These are phyloP conservation scores for Philereme transversata DNA, from an alignment of 2,888 invertebrate species.

Conservation along the genomic window DNA sequence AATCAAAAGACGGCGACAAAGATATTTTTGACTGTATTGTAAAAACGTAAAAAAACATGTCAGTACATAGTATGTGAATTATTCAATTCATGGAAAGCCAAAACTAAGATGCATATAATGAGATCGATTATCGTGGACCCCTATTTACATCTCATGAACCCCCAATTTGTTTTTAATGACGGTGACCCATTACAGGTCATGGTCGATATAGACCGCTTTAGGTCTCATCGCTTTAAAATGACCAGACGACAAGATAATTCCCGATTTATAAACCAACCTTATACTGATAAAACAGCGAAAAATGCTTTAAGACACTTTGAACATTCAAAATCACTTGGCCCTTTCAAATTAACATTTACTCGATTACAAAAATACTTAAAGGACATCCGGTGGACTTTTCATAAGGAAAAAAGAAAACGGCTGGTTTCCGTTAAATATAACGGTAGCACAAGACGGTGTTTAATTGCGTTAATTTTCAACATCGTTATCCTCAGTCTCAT, in stretches of 20 bases:
- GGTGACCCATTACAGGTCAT: no score
- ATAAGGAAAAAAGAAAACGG: constrained; percentile 36
- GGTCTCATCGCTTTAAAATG: background rate
- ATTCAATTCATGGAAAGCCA: no score
- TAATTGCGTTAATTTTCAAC: constrained; percentile 53
- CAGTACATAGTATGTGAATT: no score
- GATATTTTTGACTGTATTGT: no score
- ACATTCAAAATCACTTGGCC: constrained; percentile 14
- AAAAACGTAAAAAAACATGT: no score
- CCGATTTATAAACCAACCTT: constrained; percentile 24
- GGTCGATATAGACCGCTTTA: no score
- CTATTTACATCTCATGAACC: no score
- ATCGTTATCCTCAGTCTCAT: constrained; percentile 51
- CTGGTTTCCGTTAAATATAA: constrained; percentile 40
- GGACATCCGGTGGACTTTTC: constrained; percentile 22
- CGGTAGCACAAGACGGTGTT: constrained; percentile 45
- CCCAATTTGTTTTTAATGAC: no score
- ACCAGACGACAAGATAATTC: constrained; percentile 18
- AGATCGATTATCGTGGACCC: no score
- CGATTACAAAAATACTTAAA: constrained; percentile 33
- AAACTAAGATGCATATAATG: no score
- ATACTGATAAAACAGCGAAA: constrained; percentile 25
- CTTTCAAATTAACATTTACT: constrained; percentile 31
- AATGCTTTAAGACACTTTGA: constrained; percentile 20
- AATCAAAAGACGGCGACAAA: no score